phyloP scores from a whole-genome alignment of 30 jellyfish, hydroid and myxozoan genomes.

The Sanderia malayensis region DNA sequence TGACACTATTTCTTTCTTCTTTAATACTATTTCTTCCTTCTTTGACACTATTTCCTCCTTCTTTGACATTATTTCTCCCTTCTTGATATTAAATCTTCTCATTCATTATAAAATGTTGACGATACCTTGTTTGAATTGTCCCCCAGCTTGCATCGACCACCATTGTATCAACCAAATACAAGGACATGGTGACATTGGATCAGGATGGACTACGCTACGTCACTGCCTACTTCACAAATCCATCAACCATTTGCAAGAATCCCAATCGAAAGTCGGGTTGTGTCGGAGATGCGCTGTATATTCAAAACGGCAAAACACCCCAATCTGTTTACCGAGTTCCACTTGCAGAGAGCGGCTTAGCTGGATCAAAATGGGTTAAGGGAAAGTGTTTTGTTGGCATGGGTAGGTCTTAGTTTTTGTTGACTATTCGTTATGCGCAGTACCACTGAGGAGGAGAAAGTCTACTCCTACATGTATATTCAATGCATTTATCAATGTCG shows the following conservation, averaged over 20 bases:
- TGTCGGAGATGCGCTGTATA: constrained; percentile 30
- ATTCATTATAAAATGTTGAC: no score
- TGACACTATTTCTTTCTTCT: not conserved
- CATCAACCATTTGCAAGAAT: constrained; percentile 19
- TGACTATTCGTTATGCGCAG: no score
- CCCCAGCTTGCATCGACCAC: no score
- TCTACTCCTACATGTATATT: no score
- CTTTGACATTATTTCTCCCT: no score
- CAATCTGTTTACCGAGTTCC: constrained; percentile 18
- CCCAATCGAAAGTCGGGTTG: constrained; percentile 11
- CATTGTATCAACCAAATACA: not conserved
- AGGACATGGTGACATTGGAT: constrained; percentile 13
- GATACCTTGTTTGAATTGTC: no score
- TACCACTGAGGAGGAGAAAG: no score
- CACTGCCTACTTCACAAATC: constrained; percentile 52
- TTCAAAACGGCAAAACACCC: constrained; percentile 32
- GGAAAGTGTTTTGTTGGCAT: constrained; percentile 40
- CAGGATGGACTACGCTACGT: not conserved
- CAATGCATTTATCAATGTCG: no score
- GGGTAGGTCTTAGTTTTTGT: constrained; percentile 43
- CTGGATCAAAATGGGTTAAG: constrained; percentile 20
- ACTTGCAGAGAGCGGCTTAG: constrained; percentile 4
- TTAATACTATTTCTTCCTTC: not conserved
- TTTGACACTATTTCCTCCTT: no score
- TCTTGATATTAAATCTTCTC: no score